Evolutionary conservation across 2,113 vertebrate species (phyloP), one percentile per base, ranked within the genome.

Genomic region (Cyphomyrus plagiostoma): DNA sequence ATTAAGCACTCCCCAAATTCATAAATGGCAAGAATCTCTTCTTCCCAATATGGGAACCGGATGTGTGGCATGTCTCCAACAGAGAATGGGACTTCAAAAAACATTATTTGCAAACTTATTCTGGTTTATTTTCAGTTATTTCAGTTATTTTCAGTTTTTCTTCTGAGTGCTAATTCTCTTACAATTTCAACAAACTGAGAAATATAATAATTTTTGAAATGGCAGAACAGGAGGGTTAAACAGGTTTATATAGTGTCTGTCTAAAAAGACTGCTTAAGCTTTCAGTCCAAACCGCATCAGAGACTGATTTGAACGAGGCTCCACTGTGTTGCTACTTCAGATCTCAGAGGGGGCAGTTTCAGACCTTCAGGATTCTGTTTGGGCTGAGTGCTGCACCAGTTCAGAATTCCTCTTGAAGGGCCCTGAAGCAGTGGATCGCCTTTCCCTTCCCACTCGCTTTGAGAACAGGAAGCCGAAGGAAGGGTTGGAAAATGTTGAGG

Each of bases 301-400:
- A 53, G 49, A 26, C 10, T 21, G 15, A 70, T 17, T 3, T 89
- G 66, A 83, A 82, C 0, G 19, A 82, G 21, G 13, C 11, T 49
- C n/a, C 30, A 4, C 80, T 89, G 39, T 86, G 88, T 86, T 49
- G 62, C 77, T 48, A 84, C 91, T 88, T 62, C 92, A 95, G 94
- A 84, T 39, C 49, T 90, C 88, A 4, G 58, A 86, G 49, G 23
- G 88, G 7, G 35, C 26, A 46, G 80, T 90, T 58, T 80, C 90
- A 52, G 35, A 89, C 58, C 90, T 90, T 89, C 90, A 92, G 58
- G 87, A 91, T 5, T 95, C 95, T 3, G 91, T 95, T 86, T 96
- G 94, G 94, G 91, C 70, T 48, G 95, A 96, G 91, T 95, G 94
- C 83, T 91, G 91, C 89, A 93, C 86, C 3, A 94, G 94, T 88